These are phyloP conservation scores for Pinctada fucata DNA, from an alignment of 2,888 invertebrate species.

Conservation along the genomic window DNA sequence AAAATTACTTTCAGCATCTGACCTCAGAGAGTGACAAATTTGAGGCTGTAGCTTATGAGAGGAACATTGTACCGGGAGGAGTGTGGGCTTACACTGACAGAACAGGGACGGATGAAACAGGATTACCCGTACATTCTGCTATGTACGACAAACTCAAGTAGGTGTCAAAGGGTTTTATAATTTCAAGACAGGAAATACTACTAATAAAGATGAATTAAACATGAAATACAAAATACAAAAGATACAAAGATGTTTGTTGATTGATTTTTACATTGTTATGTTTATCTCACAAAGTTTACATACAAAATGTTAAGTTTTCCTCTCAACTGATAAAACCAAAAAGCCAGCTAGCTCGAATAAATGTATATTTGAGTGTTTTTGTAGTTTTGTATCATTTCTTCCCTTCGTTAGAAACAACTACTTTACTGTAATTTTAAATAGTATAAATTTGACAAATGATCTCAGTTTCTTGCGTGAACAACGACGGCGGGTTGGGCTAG, in stretches of 20 bases:
- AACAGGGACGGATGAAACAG: conserved; percentile 85
- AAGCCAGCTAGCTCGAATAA: too few relatives aligned
- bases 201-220: background rate
- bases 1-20: conserved; percentile 5
- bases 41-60: conserved; percentile 14
- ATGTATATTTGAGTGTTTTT: too few relatives aligned
- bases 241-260: too few relatives aligned
- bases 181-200: too few relatives aligned
- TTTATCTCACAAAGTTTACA: too few relatives aligned
- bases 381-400: too few relatives aligned
- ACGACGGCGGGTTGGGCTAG: too few relatives aligned
- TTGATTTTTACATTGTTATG: too few relatives aligned
- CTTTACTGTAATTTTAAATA: too few relatives aligned
- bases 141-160: conserved; percentile 80
- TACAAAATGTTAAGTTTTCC: background rate
- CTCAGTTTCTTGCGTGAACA: too few relatives aligned
- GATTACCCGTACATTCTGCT: conserved; percentile 90
- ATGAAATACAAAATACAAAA: background rate
- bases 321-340: background rate
- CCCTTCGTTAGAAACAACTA: too few relatives aligned
- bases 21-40: background rate
- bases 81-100: conserved; percentile 92
- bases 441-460: too few relatives aligned
- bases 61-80: conserved; percentile 81
- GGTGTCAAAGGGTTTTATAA: conserved; percentile 71